Evolutionary conservation across 2,797 vertebrate species (phyloP).

Genomic region (Sebastolobus alascanus): DNA sequence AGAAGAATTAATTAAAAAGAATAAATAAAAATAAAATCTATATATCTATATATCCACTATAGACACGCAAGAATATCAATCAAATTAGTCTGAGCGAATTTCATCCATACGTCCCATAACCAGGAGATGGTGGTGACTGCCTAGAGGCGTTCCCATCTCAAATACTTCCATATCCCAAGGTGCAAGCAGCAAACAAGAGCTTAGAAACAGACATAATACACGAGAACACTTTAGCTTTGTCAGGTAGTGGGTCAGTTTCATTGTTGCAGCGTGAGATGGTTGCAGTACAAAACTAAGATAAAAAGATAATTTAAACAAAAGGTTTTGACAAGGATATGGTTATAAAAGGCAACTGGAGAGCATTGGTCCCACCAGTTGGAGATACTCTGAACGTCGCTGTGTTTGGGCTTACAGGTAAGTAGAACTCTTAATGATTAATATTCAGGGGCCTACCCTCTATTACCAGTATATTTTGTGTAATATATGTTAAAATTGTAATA

Average conservation of each 20-base stretch:
- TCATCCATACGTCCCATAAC: not conserved
- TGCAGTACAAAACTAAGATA: constrained; percentile 50
- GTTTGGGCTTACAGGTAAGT: constrained; percentile 57
- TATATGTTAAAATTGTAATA: not conserved
- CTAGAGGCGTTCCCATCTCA: constrained; percentile 61
- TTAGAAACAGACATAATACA: constrained; percentile 48
- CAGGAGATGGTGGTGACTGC: not conserved
- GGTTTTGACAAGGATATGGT: constrained; percentile 56
- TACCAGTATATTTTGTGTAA: not conserved
- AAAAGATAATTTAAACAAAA: constrained; percentile 73
- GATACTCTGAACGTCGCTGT: constrained; percentile 30
- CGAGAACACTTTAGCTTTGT: constrained; percentile 73
- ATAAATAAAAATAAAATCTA: too few species aligned
- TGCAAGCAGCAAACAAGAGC: constrained; percentile 40
- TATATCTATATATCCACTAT: not conserved
- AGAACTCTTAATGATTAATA: not conserved
- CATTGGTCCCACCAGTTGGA: constrained; percentile 45
- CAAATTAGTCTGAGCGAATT: not conserved
- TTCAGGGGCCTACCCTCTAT: not conserved
- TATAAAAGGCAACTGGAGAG: constrained; percentile 74
- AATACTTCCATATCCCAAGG: constrained; percentile 37
- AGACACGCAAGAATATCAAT: not conserved
- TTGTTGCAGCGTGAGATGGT: constrained; percentile 64
- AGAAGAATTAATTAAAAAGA: too few species aligned
- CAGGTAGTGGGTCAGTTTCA: constrained; percentile 80